Evolutionary conservation across 2,888 invertebrate species (phyloP).

Genomic region (Napeogenes inachia): DNA sequence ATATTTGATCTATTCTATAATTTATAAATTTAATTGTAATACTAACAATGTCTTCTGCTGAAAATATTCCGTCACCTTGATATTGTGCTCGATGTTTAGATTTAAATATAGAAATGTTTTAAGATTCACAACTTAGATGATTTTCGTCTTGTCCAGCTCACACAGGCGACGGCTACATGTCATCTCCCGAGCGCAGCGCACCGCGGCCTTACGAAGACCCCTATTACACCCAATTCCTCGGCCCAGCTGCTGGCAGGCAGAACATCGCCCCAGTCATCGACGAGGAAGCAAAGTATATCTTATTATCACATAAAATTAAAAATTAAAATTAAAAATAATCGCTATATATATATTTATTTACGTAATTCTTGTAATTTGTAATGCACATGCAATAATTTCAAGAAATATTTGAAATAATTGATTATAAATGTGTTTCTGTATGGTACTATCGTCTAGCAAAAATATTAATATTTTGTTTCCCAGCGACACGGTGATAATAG

Average conservation of each 20-base stretch:
- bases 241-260: constrained; percentile 80
- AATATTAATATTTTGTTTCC: constrained; percentile 1
- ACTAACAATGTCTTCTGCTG: neutral
- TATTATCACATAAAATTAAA: neutral
- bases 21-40: constrained; percentile 9
- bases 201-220: constrained; percentile 90
- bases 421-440: neutral
- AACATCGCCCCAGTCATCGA: constrained; percentile 93
- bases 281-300: constrained; percentile 85
- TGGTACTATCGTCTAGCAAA: too few relatives aligned
- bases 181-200: constrained; percentile 88
- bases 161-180: constrained; percentile 84
- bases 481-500: constrained; percentile 62
- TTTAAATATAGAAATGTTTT: neutral
- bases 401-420: neutral
- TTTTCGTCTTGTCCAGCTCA: constrained; percentile 43
- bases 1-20: neutral
- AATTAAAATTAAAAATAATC: neutral
- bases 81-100: constrained; percentile 7
- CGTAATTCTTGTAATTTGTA: neutral
- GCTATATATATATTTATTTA: constrained; percentile 1
- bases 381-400: neutral
- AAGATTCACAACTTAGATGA: neutral
- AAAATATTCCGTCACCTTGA: neutral
- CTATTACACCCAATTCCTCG: constrained; percentile 88